Percentiles rank a stretch among this genome's conserved stretches.
phyloP scores from a whole-genome alignment of 2,888 invertebrate genomes.

The Tromatobia lineatoria region DNA sequence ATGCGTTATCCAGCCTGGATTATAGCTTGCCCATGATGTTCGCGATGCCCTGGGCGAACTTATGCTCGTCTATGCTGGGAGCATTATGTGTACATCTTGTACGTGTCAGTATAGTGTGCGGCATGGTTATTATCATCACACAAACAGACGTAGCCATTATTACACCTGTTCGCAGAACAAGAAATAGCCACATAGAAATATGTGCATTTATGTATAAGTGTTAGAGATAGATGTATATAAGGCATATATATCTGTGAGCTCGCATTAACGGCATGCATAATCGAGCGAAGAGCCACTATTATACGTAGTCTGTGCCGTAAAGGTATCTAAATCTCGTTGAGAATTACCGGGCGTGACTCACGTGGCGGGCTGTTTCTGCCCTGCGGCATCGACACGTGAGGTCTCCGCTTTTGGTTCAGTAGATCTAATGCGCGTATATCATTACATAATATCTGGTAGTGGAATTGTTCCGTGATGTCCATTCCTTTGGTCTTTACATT shows the following conservation, averaged over 20 bases:
- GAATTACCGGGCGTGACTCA: constrained; percentile 82
- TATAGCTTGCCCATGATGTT: constrained; percentile 7
- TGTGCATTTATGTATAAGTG: constrained; percentile 3
- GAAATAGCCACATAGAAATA: neutral
- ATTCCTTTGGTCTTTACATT: too few species aligned
- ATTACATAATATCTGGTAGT: neutral
- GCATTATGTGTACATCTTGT: constrained; percentile 35
- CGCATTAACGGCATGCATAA: constrained; percentile 47
- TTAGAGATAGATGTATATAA: constrained; percentile 7
- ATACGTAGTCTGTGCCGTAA: constrained; percentile 43
- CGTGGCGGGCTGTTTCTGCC: constrained; percentile 74
- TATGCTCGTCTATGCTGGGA: constrained; percentile 41
- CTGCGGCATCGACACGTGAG: constrained; percentile 81
- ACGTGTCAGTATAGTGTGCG: constrained; percentile 40
- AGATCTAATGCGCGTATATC: constrained; percentile 13
- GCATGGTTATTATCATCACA: constrained; percentile 44
- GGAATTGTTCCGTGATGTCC: neutral
- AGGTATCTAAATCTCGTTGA: constrained; percentile 80
- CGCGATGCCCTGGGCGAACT: constrained; percentile 53
- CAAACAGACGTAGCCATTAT: constrained; percentile 16
- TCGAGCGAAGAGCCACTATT: constrained; percentile 55
- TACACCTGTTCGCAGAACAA: constrained; percentile 9
- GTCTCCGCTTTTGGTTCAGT: constrained; percentile 70
- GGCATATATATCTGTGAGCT: constrained; percentile 15
- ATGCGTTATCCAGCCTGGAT: constrained; percentile 20